phyloP scores from a whole-genome alignment of 2,797 vertebrate species.

The Myotis pilosus region DNA sequence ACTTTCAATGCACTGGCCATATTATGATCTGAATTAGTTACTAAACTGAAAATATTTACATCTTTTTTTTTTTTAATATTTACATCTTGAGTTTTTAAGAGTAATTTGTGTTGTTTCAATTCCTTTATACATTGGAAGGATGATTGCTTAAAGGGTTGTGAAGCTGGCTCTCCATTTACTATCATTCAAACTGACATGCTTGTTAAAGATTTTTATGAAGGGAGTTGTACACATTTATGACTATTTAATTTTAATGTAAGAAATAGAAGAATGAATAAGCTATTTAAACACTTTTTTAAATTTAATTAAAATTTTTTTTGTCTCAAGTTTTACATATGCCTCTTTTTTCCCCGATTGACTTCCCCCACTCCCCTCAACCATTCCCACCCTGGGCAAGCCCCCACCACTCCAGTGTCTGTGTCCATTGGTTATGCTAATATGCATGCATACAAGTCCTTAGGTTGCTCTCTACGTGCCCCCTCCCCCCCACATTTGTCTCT shows the following conservation, averaged over 20 bases:
- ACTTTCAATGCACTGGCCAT: slow-evolving; percentile 8
- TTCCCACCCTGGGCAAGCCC: too few relatives aligned
- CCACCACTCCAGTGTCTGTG: too few relatives aligned
- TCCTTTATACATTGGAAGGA: not conserved
- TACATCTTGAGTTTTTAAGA: slow-evolving; percentile 33
- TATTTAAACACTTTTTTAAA: not conserved
- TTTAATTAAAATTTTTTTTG: too few relatives aligned
- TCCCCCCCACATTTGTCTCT: too few relatives aligned
- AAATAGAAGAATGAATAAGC: slow-evolving; percentile 4
- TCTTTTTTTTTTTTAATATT: not conserved
- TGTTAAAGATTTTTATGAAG: not conserved
- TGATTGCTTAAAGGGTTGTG: not conserved
- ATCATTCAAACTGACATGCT: slow-evolving; percentile 12
- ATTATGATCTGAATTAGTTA: not conserved
- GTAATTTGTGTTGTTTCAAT: not conserved
- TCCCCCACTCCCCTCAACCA: too few relatives aligned
- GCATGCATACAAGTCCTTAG: too few relatives aligned
- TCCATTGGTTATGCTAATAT: too few relatives aligned
- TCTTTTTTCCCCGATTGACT: too few relatives aligned
- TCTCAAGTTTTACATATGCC: too few relatives aligned
- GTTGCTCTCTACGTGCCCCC: too few relatives aligned
- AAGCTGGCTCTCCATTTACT: slow-evolving; percentile 23
- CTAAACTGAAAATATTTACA: slow-evolving; percentile 15
- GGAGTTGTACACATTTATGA: not conserved
- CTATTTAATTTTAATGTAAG: slow-evolving; percentile 22